phyloP scores from a whole-genome alignment of 2,797 vertebrate species.

The Micrastur ruficollis region DNA sequence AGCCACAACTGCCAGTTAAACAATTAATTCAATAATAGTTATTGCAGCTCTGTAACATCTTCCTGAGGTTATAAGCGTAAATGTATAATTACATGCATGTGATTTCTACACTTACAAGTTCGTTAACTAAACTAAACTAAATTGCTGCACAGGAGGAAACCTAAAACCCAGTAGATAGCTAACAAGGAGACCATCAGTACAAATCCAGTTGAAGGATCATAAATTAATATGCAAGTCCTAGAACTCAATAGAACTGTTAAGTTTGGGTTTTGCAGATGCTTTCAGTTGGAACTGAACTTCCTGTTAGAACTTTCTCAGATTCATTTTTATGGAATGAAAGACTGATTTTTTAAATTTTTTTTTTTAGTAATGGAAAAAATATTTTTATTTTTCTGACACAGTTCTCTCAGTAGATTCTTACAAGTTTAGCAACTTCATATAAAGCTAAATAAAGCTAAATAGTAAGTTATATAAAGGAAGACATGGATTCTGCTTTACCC shows the following conservation, averaged over 20 bases:
- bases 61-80: not conserved
- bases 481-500: not conserved
- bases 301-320: not conserved
- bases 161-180: not conserved
- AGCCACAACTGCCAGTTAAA: not conserved
- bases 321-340: not conserved
- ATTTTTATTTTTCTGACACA: not conserved
- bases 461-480: not conserved
- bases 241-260: not conserved
- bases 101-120: not conserved
- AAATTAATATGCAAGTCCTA: not conserved
- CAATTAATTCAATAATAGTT: not conserved
- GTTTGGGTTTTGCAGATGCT: not conserved
- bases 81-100: not conserved
- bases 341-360: not conserved
- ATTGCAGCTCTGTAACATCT: not conserved
- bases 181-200: not conserved
- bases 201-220: not conserved
- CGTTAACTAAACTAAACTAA: not conserved
- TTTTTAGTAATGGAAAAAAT: not conserved
- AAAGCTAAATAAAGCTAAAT: not conserved
- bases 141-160: not conserved
- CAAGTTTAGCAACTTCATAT: not conserved
- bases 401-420: not conserved
- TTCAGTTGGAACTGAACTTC: not conserved